Evolutionary conservation across 1,140 invertebrate species (phyloP), one percentile per base, ranked within the genome.

Genomic region (Brachionus rubens): DNA sequence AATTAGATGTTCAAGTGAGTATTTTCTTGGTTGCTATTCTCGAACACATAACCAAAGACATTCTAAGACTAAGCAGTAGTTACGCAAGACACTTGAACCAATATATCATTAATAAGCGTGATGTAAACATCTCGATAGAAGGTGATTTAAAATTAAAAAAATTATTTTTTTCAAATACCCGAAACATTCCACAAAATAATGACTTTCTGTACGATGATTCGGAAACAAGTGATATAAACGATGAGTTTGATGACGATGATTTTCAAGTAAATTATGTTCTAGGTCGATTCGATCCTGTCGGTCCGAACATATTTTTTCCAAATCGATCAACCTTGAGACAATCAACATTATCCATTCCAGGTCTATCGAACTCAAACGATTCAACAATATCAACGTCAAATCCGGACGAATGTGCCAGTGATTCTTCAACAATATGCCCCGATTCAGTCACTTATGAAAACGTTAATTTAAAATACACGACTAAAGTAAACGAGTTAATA

Each of bases 111-210:
- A 50, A 40, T 36, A 72, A 72, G 41, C 46, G 24, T 28, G 68
- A 72, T 54, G 68, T 72, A 40, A 72, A 40, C 30, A 72, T 41
- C 10, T 50, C 68, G 6, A 72, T 72, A 19, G 46, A 72, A 36
- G 68, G 28, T 10, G 68, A 72, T 48, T 21, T 46, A 14, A 48
- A 54, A 50, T 72, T 72, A n/a, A 59, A 59, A 59, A 72, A 26
- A 19, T 19, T 50, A 50, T 54, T 72, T 50, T 59, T 59, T 30
- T 59, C 33, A 36, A 36, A 59, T 16, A 59, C 36, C 54, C 36
- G n/a, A n/a, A n/a, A n/a, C n/a, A 59, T 36, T 16, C 28, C 12
- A 9, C 12, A 33, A 24, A 65, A 14, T 21, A 65, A 30, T 48
- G 46, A 72, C 30, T 48, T 54, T 16, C 19, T 72, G 33, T 72